Evolutionary conservation across 1,140 invertebrate genomes (phyloP).

Genomic region (Onthophagus taurus): DNA sequence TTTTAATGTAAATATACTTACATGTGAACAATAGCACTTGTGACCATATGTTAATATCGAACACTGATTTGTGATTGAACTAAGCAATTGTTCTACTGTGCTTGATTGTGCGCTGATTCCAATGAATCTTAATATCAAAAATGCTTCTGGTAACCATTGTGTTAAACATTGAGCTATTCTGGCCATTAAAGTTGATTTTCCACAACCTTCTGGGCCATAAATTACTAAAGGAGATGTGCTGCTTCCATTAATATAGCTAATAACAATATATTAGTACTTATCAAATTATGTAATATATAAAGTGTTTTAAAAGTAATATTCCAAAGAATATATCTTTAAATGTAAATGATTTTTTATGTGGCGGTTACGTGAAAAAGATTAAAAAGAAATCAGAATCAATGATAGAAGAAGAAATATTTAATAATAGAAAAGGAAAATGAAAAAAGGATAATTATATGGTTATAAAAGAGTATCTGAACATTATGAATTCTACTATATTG

Average conservation of each 20-base stretch:
- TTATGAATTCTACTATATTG: too few relatives aligned
- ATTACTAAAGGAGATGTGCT: conserved; percentile 57
- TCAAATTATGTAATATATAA: too few relatives aligned
- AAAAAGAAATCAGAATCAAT: too few relatives aligned
- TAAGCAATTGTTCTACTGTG: conserved; percentile 53
- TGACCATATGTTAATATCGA: conserved; percentile 50
- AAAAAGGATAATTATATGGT: too few relatives aligned
- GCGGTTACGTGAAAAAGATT: too few relatives aligned
- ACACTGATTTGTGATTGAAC: conserved; percentile 58
- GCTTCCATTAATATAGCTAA: conserved; percentile 56
- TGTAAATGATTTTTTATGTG: too few relatives aligned
- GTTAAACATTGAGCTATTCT: conserved; percentile 55
- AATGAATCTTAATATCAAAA: conserved; percentile 50
- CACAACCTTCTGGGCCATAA: conserved; percentile 68
- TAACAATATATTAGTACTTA: conserved; percentile 20
- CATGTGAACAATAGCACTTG: conserved; percentile 48
- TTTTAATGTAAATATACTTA: conserved; percentile 35
- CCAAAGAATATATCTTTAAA: too few relatives aligned
- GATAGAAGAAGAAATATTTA: too few relatives aligned
- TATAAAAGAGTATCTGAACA: too few relatives aligned
- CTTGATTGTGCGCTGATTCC: conserved; percentile 57
- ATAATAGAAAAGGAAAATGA: too few relatives aligned
- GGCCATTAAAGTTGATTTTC: conserved; percentile 68
- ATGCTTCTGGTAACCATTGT: conserved; percentile 56
- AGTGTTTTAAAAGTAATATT: too few relatives aligned